Evolutionary conservation across 2,888 invertebrate species (phyloP).

Genomic region (Acanthopleura granulata): DNA sequence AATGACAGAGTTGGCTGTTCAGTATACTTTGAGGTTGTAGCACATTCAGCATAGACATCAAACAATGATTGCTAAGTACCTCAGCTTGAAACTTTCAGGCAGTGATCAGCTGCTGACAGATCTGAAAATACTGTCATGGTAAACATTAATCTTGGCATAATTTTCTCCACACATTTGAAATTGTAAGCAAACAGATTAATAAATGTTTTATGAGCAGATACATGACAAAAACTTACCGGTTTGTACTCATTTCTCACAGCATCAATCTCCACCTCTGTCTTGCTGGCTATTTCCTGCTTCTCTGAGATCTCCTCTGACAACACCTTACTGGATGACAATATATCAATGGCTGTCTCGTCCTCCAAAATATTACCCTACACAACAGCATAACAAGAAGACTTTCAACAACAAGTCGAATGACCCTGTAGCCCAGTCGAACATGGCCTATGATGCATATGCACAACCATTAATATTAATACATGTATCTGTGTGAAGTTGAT

Average conservation of each 20-base stretch:
- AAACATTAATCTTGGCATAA: too few species aligned
- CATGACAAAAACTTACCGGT: conserved; percentile 53
- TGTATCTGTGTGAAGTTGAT: too few species aligned
- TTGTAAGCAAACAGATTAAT: not conserved
- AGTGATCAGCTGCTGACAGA: too few species aligned
- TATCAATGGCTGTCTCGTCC: conserved; percentile 93
- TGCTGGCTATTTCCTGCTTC: conserved; percentile 85
- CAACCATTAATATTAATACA: too few species aligned
- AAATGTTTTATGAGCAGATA: not conserved
- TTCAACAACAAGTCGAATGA: not conserved
- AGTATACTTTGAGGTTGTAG: too few species aligned
- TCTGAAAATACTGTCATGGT: too few species aligned
- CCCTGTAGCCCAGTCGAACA: not conserved
- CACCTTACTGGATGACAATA: conserved; percentile 80
- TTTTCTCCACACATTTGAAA: too few species aligned
- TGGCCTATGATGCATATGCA: too few species aligned
- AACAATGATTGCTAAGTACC: too few species aligned
- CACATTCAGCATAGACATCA: too few species aligned
- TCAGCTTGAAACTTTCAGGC: too few species aligned
- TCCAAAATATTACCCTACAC: conserved; percentile 88
- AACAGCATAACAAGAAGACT: not conserved
- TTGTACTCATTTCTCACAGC: conserved; percentile 66
- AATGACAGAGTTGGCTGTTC: too few species aligned
- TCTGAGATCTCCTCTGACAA: conserved; percentile 89
- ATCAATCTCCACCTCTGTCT: conserved; percentile 70